Percentiles rank a stretch among this genome's conserved stretches.
phyloP scores from a whole-genome alignment of 2,888 invertebrate species.

The Drosophila algonquin region DNA sequence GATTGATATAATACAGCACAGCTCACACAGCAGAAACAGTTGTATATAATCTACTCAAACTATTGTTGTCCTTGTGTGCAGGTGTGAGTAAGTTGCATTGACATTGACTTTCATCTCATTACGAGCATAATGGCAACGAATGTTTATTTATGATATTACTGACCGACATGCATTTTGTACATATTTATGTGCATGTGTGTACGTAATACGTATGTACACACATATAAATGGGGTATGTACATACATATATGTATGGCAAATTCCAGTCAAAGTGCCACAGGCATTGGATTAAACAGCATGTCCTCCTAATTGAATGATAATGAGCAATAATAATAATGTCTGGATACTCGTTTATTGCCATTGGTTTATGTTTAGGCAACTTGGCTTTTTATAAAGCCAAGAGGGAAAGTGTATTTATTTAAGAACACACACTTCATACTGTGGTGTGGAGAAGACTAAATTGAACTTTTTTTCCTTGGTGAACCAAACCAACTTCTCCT shows the following conservation, averaged over 20 bases:
- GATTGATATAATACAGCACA: conserved; percentile 17
- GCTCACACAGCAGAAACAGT: conserved; percentile 21
- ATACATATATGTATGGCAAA: conserved; percentile 28
- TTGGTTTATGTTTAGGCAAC: conserved; percentile 7
- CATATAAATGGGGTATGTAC: conserved; percentile 6
- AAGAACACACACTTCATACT: too few species aligned
- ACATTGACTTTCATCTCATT: conserved; percentile 80
- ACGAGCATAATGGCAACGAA: conserved; percentile 63
- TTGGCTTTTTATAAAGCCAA: conserved; percentile 22
- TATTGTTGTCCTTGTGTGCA: conserved; percentile 21
- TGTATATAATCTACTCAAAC: conserved; percentile 34
- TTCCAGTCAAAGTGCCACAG: conserved; percentile 51
- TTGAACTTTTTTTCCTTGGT: too few species aligned
- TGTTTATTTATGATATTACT: conserved; percentile 69
- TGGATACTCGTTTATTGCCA: conserved; percentile 39
- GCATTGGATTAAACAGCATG: conserved; percentile 68
- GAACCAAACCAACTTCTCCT: too few species aligned
- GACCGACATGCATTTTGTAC: conserved; percentile 15
- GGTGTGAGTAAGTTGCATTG: conserved; percentile 55
- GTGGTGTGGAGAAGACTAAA: too few species aligned
- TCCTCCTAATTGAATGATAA: conserved; percentile 76
- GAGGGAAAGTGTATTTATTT: conserved; percentile 21
- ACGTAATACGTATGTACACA: neutral
- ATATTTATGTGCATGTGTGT: conserved; percentile 1
- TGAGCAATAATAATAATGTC: conserved; percentile 69